Evolutionary conservation across 2,888 invertebrate species (phyloP).

Genomic region (Spodoptera exigua): DNA sequence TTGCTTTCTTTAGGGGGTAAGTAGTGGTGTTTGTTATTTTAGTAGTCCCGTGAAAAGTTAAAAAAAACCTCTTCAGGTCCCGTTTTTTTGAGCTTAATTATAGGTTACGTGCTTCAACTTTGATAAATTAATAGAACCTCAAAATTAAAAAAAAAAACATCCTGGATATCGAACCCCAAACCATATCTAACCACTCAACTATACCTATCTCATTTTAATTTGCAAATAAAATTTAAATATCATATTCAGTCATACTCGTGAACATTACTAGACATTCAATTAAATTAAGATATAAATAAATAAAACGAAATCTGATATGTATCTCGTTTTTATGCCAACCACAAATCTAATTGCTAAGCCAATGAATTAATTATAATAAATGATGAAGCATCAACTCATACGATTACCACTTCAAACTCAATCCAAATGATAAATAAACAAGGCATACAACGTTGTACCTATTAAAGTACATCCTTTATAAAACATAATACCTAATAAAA

Average conservation of each 20-base stretch:
- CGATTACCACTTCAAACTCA: constrained; percentile 38
- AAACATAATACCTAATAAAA: constrained; percentile 40
- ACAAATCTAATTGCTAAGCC: constrained; percentile 21
- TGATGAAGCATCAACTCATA: constrained; percentile 32
- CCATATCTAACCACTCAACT: no score
- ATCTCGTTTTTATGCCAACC: constrained; percentile 18
- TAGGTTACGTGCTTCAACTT: no score
- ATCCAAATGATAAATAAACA: constrained; percentile 27
- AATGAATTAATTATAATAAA: constrained; percentile 27
- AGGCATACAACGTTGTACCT: constrained; percentile 21
- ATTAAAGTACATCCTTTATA: constrained; percentile 9
- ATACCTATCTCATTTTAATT: no score
- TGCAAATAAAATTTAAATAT: no score
- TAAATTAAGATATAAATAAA: constrained; percentile 15
- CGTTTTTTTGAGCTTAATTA: no score
- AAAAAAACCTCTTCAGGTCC: no score
- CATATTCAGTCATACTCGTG: no score
- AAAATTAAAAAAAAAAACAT: no score
- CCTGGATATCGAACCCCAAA: no score
- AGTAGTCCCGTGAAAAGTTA: no score
- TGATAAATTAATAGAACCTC: no score
- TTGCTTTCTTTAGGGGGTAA: constrained; percentile 6
- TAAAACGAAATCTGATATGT: constrained; percentile 13
- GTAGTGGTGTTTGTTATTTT: no score
- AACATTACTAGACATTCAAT: constrained; percentile 2